phyloP scores from a whole-genome alignment of 2,888 invertebrate genomes.

The Timandra comae region DNA sequence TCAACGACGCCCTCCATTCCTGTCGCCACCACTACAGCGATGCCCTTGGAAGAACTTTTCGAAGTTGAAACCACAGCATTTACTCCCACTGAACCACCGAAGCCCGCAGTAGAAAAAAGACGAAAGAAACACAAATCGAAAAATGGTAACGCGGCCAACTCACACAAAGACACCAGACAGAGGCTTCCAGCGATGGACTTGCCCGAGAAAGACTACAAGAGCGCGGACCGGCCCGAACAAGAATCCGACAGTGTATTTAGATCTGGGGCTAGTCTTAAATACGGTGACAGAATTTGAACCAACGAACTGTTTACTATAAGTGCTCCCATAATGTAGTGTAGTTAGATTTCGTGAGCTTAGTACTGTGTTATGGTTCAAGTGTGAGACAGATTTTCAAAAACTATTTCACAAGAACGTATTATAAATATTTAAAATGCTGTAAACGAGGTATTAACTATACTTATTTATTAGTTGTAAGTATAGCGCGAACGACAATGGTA shows the following conservation, averaged over 20 bases:
- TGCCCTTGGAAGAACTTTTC: conserved; percentile 24
- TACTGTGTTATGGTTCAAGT: conserved; percentile 33
- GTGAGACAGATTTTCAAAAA: conserved; percentile 29
- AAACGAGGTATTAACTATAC: conserved; percentile 29
- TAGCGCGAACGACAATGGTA: conserved; percentile 41
- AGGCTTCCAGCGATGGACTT: conserved; percentile 30
- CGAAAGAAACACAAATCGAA: conserved; percentile 23
- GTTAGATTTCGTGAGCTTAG: conserved; percentile 42
- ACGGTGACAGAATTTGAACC: conserved; percentile 56
- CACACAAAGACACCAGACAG: conserved; percentile 25
- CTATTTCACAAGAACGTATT: conserved; percentile 25
- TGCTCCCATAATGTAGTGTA: conserved; percentile 31
- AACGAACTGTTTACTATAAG: conserved; percentile 16
- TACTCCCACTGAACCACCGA: conserved; percentile 28
- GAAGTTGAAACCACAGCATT: conserved; percentile 26
- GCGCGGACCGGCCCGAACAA: conserved; percentile 24
- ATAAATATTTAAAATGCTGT: conserved; percentile 36
- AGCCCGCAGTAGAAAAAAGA: conserved; percentile 22
- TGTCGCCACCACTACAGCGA: conserved; percentile 33
- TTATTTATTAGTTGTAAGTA: conserved; percentile 37
- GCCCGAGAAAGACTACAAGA: conserved; percentile 20
- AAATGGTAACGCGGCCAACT: conserved; percentile 17
- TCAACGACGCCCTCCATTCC: conserved; percentile 33
- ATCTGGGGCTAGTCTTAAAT: conserved; percentile 47
- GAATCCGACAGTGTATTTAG: conserved; percentile 28